Evolutionary conservation across 2,113 vertebrate genomes (phyloP).

Genomic region (Turnix velox): DNA sequence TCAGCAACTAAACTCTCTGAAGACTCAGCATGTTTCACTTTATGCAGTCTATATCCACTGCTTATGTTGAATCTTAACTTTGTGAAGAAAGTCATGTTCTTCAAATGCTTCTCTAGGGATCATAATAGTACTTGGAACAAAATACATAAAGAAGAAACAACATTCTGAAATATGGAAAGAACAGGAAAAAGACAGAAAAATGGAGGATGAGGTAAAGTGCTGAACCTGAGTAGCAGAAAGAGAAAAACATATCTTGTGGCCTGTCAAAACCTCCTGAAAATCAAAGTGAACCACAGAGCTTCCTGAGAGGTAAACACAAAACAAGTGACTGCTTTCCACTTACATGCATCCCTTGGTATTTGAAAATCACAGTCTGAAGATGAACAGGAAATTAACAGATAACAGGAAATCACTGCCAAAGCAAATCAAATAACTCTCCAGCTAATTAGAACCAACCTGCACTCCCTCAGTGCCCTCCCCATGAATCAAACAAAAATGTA

Average conservation of each 20-base stretch:
- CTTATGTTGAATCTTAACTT: neutral
- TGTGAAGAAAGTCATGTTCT: neutral
- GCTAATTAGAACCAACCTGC: neutral
- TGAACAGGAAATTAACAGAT: neutral
- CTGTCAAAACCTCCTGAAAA: neutral
- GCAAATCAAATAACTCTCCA: neutral
- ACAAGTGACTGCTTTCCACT: neutral
- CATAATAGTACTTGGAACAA: neutral
- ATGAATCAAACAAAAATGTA: neutral
- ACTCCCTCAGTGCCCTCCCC: accelerated
- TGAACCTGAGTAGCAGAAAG: neutral
- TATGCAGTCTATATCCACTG: neutral
- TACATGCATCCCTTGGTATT: neutral
- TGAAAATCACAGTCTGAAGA: neutral
- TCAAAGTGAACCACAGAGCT: neutral
- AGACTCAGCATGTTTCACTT: neutral
- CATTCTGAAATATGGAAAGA: neutral
- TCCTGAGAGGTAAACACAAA: neutral
- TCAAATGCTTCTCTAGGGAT: neutral
- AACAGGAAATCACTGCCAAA: neutral
- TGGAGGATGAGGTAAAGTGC: neutral
- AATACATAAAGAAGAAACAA: neutral
- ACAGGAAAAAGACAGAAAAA: neutral
- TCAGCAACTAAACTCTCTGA: neutral
- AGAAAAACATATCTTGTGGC: neutral